A percentile compares a stretch with the other conserved stretches of the same genome.
Evolutionary conservation across 2,888 invertebrate species (phyloP).

Genomic region (Margaritifera margaritifera): DNA sequence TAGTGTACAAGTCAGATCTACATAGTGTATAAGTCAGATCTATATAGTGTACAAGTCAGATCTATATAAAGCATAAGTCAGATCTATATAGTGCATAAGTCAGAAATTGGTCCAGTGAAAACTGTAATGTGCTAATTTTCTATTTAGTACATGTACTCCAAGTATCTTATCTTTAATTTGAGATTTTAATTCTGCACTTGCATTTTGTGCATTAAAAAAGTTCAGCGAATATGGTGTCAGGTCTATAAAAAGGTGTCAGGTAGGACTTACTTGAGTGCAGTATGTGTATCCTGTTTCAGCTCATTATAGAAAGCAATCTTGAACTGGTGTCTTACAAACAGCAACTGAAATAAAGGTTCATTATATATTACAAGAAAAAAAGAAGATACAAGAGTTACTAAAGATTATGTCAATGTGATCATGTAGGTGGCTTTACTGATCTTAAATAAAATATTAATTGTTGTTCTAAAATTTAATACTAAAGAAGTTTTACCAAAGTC

Average conservation of each 20-base stretch:
- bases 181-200: constrained; percentile 2
- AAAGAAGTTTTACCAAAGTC: too few relatives aligned
- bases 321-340: constrained; percentile 96
- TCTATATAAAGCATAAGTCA: too few relatives aligned
- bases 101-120: too few relatives aligned
- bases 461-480: too few relatives aligned
- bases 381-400: not conserved
- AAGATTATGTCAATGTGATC: too few relatives aligned
- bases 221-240: not conserved
- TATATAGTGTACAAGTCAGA: too few relatives aligned
- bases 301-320: constrained; percentile 97
- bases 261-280: constrained; percentile 69
- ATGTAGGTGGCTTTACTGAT: not conserved
- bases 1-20: too few relatives aligned
- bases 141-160: too few relatives aligned
- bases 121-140: too few relatives aligned
- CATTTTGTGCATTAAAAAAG: not conserved
- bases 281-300: constrained; percentile 83
- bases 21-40: too few relatives aligned
- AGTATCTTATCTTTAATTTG: too few relatives aligned
- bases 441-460: not conserved
- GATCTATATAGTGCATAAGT: too few relatives aligned
- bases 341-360: constrained; percentile 74
- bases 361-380: not conserved
- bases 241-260: not conserved